Evolutionary conservation across 2,797 vertebrate species (phyloP).

Genomic region (Chrysolophus pictus): DNA sequence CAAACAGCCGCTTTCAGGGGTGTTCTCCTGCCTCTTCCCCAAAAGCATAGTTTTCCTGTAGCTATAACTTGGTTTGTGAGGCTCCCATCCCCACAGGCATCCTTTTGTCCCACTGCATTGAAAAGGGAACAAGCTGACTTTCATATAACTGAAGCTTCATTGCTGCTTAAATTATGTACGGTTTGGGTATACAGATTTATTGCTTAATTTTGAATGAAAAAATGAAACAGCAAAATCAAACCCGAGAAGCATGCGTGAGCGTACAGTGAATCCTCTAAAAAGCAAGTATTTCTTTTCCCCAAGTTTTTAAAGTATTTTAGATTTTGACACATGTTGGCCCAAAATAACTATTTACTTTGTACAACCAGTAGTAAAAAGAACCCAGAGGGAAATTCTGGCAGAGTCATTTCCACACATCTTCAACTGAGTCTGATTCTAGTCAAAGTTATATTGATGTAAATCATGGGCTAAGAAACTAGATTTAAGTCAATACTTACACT

Average conservation of each 20-base stretch:
- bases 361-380: slow-evolving; percentile 59
- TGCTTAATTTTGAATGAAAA: neutral
- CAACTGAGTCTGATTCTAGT: slow-evolving; percentile 43
- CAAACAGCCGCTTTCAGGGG: accelerated
- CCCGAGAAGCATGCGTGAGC: neutral
- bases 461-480: slow-evolving; percentile 41
- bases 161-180: neutral
- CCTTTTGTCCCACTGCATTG: neutral
- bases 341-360: slow-evolving; percentile 64
- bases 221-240: neutral
- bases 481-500: slow-evolving; percentile 68
- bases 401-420: slow-evolving; percentile 41
- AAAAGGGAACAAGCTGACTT: neutral
- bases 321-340: slow-evolving; percentile 31
- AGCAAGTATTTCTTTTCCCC: slow-evolving; percentile 24
- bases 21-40: neutral
- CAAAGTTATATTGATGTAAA: slow-evolving; percentile 43
- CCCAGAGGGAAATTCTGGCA: slow-evolving; percentile 44
- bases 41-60: accelerated
- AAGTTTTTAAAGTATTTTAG: slow-evolving; percentile 40
- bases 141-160: neutral
- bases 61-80: neutral
- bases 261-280: slow-evolving; percentile 7
- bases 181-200: neutral
- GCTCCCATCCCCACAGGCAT: neutral